A percentile compares a stretch with the other conserved stretches of the same genome.
These are phyloP conservation scores for Brachyhypopomus occidentalis DNA, from an alignment of 2,113 vertebrate genomes.

Conservation along the genomic window DNA sequence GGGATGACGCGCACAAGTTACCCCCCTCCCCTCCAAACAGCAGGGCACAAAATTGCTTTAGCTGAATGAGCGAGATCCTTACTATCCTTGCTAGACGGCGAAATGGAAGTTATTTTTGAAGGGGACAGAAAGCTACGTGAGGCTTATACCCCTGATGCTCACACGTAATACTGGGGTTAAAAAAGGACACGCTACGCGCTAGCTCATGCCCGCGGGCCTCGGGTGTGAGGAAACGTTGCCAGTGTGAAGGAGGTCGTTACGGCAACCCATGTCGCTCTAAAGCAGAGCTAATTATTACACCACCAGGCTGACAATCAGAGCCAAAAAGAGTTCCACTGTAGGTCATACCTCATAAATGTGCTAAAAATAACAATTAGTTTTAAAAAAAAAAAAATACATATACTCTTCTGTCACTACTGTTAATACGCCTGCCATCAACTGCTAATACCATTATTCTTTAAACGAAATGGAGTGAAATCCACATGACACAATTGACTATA, in stretches of 20 bases:
- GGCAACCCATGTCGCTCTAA: conserved; percentile 36
- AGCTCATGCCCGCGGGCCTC: conserved; percentile 50
- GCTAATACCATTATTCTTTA: neutral
- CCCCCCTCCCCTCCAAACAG: conserved; percentile 43
- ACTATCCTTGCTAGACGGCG: conserved; percentile 65
- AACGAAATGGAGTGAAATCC: too few species aligned
- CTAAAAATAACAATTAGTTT: conserved; percentile 3
- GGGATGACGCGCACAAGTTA: conserved; percentile 64
- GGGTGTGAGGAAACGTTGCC: conserved; percentile 28
- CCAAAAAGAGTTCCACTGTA: conserved; percentile 30
- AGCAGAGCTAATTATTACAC: conserved; percentile 46
- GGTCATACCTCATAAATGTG: conserved; percentile 6
- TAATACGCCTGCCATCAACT: neutral
- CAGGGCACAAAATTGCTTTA: conserved; percentile 65
- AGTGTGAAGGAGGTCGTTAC: conserved; percentile 45
- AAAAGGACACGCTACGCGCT: conserved; percentile 59
- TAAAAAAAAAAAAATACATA: neutral
- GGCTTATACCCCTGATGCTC: conserved; percentile 59
- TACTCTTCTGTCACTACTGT: neutral
- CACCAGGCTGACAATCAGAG: neutral
- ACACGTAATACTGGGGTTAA: conserved; percentile 63
- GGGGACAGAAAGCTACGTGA: conserved; percentile 54
- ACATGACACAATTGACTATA: neutral
- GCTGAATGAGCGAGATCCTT: conserved; percentile 67
- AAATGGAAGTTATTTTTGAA: conserved; percentile 68